A percentile compares a stretch with the other conserved stretches of the same genome.
These are phyloP conservation scores for Ceratosolen fusciceps DNA, from an alignment of 1,140 invertebrate genomes.

Conservation along the genomic window DNA sequence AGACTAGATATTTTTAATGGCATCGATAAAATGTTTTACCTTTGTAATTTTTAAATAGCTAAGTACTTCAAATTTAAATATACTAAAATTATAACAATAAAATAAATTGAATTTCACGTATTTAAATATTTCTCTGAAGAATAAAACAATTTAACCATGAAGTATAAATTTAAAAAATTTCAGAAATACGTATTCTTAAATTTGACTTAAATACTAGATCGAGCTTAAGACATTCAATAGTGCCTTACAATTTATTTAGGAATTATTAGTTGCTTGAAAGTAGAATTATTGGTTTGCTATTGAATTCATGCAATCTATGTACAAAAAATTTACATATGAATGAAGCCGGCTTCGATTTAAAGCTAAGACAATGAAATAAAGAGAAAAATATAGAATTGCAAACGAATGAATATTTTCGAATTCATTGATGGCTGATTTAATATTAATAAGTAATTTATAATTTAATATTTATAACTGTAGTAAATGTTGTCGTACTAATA, in stretches of 20 bases:
- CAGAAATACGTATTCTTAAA: not conserved
- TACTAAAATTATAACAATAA: no score
- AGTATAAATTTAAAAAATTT: not conserved
- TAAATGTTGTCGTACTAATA: no score
- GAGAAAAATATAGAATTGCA: not conserved
- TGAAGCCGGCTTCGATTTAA: not conserved
- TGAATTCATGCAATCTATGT: not conserved
- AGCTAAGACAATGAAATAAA: not conserved
- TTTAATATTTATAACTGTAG: no score
- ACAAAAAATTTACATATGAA: not conserved
- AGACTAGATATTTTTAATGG: no score
- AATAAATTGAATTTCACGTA: no score
- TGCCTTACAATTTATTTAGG: not conserved
- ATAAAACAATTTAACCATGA: not conserved
- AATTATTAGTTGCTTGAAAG: not conserved
- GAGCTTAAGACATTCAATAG: not conserved
- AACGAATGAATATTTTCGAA: not conserved
- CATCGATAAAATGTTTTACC: no score
- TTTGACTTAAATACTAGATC: not conserved
- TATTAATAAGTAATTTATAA: no score
- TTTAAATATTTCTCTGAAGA: not conserved
- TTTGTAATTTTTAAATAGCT: no score
- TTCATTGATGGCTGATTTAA: not conserved
- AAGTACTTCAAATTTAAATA: no score
- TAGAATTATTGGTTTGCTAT: not conserved